These are phyloP conservation scores for Hippolais icterina DNA, from an alignment of 2,113 vertebrate genomes.

Conservation along the genomic window DNA sequence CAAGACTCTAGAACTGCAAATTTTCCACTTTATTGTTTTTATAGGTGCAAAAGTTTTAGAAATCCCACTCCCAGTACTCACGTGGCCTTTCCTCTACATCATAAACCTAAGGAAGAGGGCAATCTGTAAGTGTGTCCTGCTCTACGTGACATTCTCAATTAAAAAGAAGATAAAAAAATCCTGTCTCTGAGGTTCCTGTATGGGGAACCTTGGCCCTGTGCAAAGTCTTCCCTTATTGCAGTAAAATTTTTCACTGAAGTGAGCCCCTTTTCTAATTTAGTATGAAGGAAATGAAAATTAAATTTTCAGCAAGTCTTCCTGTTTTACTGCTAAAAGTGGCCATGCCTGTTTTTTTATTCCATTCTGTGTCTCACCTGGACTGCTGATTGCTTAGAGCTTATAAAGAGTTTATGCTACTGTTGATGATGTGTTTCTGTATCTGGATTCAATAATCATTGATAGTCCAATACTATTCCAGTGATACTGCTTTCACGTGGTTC, in stretches of 20 bases:
- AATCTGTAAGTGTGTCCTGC: not conserved
- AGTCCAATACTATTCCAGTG: not conserved
- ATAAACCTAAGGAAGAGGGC: not conserved
- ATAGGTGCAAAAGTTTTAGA: not conserved
- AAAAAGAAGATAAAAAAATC: not conserved
- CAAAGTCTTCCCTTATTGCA: not conserved
- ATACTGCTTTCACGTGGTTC: not conserved
- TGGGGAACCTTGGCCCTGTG: not conserved
- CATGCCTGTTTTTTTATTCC: not conserved
- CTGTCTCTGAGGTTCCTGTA: not conserved
- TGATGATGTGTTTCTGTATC: not conserved
- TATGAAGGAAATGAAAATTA: not conserved
- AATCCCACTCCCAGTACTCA: not conserved
- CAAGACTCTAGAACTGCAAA: not conserved
- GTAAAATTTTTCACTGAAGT: not conserved
- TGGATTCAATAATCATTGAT: not conserved
- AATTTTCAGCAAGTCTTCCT: not conserved
- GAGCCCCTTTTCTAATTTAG: not conserved
- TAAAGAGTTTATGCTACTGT: not conserved
- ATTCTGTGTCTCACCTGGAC: not conserved
- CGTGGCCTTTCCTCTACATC: not conserved
- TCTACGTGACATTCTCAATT: not conserved
- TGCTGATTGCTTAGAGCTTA: not conserved
- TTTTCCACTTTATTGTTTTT: not conserved
- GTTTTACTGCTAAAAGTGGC: not conserved